Percentiles rank a stretch among this genome's conserved stretches.
Conservation (phyloP, 2,797 vertebrate species). For the Pampus argenteus region DNA sequence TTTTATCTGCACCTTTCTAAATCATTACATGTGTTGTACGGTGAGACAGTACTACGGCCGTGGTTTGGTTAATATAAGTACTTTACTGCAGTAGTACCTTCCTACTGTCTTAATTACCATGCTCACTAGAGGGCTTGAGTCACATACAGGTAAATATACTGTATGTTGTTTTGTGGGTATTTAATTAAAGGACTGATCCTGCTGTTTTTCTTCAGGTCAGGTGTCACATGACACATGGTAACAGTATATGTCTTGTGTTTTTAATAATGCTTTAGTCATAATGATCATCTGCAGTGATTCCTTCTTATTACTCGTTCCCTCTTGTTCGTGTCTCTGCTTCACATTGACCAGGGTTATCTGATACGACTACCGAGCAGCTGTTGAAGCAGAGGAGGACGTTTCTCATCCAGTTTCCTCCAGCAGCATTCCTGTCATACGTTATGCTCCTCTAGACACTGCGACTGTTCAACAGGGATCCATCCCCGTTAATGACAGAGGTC, state of each 20-base stretch:
- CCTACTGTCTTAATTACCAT: too few relatives aligned
- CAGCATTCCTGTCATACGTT: conserved; percentile 23
- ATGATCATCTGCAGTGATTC: conserved; percentile 19
- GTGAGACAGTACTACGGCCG: too few relatives aligned
- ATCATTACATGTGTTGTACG: too few relatives aligned
- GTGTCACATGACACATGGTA: too few relatives aligned
- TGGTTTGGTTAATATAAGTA: too few relatives aligned
- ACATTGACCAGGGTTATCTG: conserved; percentile 4
- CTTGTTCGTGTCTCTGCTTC: conserved; percentile 4
- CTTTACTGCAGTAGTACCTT: too few relatives aligned
- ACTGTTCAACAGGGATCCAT: conserved; percentile 12
- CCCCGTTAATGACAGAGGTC: conserved; percentile 39
- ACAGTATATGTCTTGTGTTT: background rate
- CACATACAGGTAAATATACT: too few relatives aligned
- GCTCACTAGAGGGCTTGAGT: too few relatives aligned
- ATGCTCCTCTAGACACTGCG: conserved; percentile 15
- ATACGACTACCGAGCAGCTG: conserved; percentile 7
- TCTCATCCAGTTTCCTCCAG: conserved; percentile 15
- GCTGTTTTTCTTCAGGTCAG: too few relatives aligned
- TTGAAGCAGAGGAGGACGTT: background rate
- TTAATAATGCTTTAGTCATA: background rate
- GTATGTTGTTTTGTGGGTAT: too few relatives aligned
- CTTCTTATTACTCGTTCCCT: conserved; percentile 9
- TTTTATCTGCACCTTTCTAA: too few relatives aligned
- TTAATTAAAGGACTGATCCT: too few relatives aligned